Evolutionary conservation across 2,888 invertebrate species (phyloP).

Genomic region (Taenaris catops): DNA sequence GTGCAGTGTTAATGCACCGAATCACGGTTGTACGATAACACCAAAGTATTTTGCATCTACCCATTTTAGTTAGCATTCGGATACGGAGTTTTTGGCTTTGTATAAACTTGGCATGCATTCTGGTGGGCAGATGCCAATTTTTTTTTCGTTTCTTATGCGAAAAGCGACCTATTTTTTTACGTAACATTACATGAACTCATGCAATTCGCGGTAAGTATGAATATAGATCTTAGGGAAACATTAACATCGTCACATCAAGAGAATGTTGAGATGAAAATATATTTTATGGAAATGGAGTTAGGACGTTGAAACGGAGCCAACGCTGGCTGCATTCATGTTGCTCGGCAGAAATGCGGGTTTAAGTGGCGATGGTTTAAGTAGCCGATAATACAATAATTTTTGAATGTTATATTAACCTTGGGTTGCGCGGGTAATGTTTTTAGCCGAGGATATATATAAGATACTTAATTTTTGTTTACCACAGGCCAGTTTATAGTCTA

Average conservation of each 20-base stretch:
- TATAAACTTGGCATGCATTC: conserved; percentile 31
- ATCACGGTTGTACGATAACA: conserved; percentile 50
- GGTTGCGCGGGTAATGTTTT: no score
- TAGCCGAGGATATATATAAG: no score
- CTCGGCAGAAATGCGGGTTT: conserved; percentile 57
- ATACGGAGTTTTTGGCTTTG: conserved; percentile 37
- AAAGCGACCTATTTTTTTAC: conserved; percentile 36
- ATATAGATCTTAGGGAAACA: conserved; percentile 40
- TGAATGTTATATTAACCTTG: no score
- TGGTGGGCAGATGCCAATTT: conserved; percentile 28
- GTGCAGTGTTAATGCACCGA: conserved; percentile 51
- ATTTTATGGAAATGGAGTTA: conserved; percentile 61
- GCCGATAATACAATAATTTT: no score
- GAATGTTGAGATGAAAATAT: conserved; percentile 53
- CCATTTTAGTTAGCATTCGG: conserved; percentile 31
- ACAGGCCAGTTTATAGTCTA: no score
- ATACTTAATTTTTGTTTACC: no score
- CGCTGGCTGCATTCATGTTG: conserved; percentile 54
- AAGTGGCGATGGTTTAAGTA: conserved; percentile 26
- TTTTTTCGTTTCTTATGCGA: conserved; percentile 16
- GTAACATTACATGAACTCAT: conserved; percentile 36
- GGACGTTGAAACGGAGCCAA: conserved; percentile 68
- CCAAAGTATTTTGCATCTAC: conserved; percentile 37
- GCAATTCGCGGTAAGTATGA: conserved; percentile 38
- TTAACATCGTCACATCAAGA: conserved; percentile 52